Conservation (phyloP, 2,888 invertebrate genomes). For the Tenthredo mesomela region DNA sequence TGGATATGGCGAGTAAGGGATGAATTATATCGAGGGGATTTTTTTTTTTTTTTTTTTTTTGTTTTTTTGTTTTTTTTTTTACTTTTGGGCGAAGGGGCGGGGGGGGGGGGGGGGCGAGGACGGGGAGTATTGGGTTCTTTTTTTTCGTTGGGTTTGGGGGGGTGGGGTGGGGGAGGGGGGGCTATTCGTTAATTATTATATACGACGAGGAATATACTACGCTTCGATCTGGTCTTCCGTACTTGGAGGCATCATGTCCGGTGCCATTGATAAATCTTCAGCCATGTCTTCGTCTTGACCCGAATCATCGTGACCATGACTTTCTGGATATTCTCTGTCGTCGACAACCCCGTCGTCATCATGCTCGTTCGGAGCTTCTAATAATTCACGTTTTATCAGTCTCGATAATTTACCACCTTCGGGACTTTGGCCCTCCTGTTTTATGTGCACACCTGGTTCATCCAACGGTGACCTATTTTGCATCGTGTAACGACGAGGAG, state of each 20-base stretch:
- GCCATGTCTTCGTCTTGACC: constrained; percentile 75
- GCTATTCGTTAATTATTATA: constrained; percentile 18
- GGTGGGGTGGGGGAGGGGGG: not conserved
- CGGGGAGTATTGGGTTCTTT: not conserved
- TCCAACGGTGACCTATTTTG: constrained; percentile 76
- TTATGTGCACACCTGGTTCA: constrained; percentile 75
- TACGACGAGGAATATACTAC: constrained; percentile 68
- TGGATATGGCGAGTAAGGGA: constrained; percentile 62
- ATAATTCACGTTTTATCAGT: constrained; percentile 76
- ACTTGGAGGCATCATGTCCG: constrained; percentile 70
- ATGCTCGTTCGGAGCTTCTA: constrained; percentile 72
- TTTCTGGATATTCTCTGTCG: constrained; percentile 73
- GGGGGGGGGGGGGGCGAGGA: not conserved
- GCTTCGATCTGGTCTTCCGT: constrained; percentile 75
- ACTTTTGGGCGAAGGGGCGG: too few relatives aligned
- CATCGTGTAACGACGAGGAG: not conserved
- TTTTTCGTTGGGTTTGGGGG: constrained; percentile 18
- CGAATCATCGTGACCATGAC: constrained; percentile 72
- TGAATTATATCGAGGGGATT: constrained; percentile 28
- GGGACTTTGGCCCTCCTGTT: constrained; percentile 73
- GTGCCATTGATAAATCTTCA: constrained; percentile 76
- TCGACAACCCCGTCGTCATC: constrained; percentile 72
- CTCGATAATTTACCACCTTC: constrained; percentile 76
- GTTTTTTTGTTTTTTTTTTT: not conserved
- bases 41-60: constrained; percentile 30